These are phyloP conservation scores for Tetragnatha montana DNA, from an alignment of 2,888 invertebrate genomes.

Conservation along the genomic window DNA sequence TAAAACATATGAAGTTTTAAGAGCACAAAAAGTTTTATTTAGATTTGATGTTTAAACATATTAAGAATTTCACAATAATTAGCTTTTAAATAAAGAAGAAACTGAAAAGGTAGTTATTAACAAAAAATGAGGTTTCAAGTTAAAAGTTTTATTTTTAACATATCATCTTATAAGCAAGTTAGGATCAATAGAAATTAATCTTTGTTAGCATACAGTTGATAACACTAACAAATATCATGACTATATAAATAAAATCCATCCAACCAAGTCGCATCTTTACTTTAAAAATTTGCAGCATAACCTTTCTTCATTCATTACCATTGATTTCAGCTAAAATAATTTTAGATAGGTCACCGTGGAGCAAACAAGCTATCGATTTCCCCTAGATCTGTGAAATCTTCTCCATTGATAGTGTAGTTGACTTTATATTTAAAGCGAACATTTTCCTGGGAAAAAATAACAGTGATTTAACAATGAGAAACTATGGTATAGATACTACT, in stretches of 20 bases:
- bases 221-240: not conserved
- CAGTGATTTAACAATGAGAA: not conserved
- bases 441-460: conserved; percentile 55
- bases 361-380: conserved; percentile 70
- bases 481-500: not conserved
- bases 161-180: no score
- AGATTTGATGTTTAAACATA: no score
- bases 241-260: conserved; percentile 1
- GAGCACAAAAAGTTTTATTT: no score
- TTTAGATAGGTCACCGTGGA: conserved; percentile 52
- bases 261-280: conserved; percentile 7
- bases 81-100: no score
- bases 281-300: conserved; percentile 12
- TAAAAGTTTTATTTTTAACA: no score
- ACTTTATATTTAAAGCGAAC: conserved; percentile 69
- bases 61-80: no score
- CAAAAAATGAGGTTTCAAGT: no score
- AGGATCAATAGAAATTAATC: not conserved
- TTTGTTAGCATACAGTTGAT: not conserved
- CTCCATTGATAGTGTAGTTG: conserved; percentile 66
- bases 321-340: conserved; percentile 8
- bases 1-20: no score
- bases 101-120: no score
- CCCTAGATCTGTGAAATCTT: conserved; percentile 66
- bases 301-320: conserved; percentile 17